phyloP scores from a whole-genome alignment of 2,888 invertebrate genomes.

The Stegophylla sp. region DNA sequence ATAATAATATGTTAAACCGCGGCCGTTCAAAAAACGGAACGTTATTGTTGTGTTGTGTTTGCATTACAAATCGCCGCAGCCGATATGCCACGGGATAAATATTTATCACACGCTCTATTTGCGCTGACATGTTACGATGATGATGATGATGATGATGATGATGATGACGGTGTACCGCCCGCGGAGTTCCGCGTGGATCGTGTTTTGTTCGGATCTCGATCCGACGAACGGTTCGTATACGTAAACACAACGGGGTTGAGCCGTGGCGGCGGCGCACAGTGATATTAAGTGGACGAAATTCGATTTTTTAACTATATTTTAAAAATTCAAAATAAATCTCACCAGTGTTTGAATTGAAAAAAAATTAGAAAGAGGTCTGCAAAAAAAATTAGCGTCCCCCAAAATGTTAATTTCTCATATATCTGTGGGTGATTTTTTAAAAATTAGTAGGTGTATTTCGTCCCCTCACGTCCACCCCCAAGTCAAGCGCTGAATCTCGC shows the following conservation, averaged over 20 bases:
- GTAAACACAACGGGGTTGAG: neutral
- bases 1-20: slow-evolving; percentile 29
- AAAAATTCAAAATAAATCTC: too few relatives aligned
- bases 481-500: too few relatives aligned
- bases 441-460: too few relatives aligned
- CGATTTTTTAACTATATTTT: too few relatives aligned
- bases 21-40: slow-evolving; percentile 42
- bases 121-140: slow-evolving; percentile 9
- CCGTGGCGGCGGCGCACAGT: too few relatives aligned
- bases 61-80: slow-evolving; percentile 28
- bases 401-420: too few relatives aligned
- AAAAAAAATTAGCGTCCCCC: too few relatives aligned
- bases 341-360: too few relatives aligned
- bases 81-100: slow-evolving; percentile 26
- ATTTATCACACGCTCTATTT: slow-evolving; percentile 50
- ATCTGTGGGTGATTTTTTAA: too few relatives aligned
- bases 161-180: neutral
- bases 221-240: slow-evolving; percentile 1
- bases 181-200: neutral
- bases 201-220: slow-evolving; percentile 17
- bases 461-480: too few relatives aligned
- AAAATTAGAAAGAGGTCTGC: too few relatives aligned
- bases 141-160: neutral
- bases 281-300: too few relatives aligned
- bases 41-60: slow-evolving; percentile 49